Evolutionary conservation across 2,113 vertebrate genomes (phyloP), one percentile per base, ranked within the genome.

Genomic region (Ameiurus melas): DNA sequence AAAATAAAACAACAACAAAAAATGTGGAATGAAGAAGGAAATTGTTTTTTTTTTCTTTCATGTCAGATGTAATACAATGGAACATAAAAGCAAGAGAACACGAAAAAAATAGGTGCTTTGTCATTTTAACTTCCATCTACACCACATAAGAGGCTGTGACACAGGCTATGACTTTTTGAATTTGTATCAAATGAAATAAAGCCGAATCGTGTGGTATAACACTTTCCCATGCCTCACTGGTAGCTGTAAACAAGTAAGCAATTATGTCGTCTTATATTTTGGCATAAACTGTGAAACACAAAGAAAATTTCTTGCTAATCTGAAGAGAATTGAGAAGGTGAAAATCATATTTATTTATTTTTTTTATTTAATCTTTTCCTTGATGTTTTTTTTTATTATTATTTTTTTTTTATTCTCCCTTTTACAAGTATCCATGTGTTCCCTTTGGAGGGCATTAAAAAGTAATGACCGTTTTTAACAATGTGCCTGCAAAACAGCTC

Each of bases 191-290:
- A 51, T 36, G 66, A 80, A 86, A 86, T 55, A 68, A 66, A 33
- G 2, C 39, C 17, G 75, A 55, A 62, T 55, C 6, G 13, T 10
- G 14, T 79, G 58, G n/a, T 57, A 1, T 33, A 81, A 13, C 20
- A 25, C 30, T 68, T 87, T 60, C 43, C 13, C 5, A 5, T 51
- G 58, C 51, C 13, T 79, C 85, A 58, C 43, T 30, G 33, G 55
- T 33, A 82, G 86, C 64, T 87, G 86, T 71, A 87, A 82, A 87
- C 47, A 81, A 82, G 78, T 58, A 30, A n/a, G 73, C 75, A 60
- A 78, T 64, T 64, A 86, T 51, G 22, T 78, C 20, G 43, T 62
- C 30, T 9, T 58, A 87, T 87, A 71, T 87, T 82, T 82, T 57
- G 86, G 82, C 53, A 39, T 9, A 19, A 12, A 22, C 33, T 80